Conservation (phyloP, 1,140 invertebrate genomes). For the Drosophila nannoptera region DNA sequence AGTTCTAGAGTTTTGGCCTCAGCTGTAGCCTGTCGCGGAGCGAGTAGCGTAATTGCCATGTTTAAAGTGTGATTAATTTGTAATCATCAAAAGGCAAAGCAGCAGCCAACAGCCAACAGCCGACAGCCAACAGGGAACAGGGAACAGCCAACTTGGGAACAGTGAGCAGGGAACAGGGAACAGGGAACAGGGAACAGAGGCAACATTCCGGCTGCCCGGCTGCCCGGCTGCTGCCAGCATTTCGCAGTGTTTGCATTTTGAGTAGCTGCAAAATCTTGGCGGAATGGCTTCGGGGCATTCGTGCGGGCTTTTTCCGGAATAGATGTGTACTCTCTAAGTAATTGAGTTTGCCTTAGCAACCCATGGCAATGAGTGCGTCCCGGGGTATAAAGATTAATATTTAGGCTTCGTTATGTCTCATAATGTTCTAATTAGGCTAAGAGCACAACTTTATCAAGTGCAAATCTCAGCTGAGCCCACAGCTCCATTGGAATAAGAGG, state of each 20-base stretch:
- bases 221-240: slow-evolving; percentile 18
- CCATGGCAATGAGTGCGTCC: slow-evolving; percentile 4
- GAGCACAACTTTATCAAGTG: background rate
- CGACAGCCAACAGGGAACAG: too few relatives aligned
- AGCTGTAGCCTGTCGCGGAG: slow-evolving; percentile 38
- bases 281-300: slow-evolving; percentile 55
- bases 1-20: slow-evolving; percentile 13
- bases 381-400: slow-evolving; percentile 10
- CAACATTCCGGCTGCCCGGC: slow-evolving; percentile 5
- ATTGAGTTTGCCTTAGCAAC: slow-evolving; percentile 57
- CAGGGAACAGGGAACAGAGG: background rate
- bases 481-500: background rate
- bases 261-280: slow-evolving; percentile 39
- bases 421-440: slow-evolving; percentile 20
- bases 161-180: too few relatives aligned
- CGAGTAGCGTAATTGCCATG: slow-evolving; percentile 69
- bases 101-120: slow-evolving; percentile 32
- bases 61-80: slow-evolving; percentile 78
- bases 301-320: slow-evolving; percentile 26
- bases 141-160: too few relatives aligned
- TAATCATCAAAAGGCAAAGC: slow-evolving; percentile 75
- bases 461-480: background rate
- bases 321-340: slow-evolving; percentile 55
- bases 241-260: slow-evolving; percentile 31
- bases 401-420: slow-evolving; percentile 9